phyloP scores from a whole-genome alignment of 2,797 vertebrate genomes.

The Discoglossus pictus region DNA sequence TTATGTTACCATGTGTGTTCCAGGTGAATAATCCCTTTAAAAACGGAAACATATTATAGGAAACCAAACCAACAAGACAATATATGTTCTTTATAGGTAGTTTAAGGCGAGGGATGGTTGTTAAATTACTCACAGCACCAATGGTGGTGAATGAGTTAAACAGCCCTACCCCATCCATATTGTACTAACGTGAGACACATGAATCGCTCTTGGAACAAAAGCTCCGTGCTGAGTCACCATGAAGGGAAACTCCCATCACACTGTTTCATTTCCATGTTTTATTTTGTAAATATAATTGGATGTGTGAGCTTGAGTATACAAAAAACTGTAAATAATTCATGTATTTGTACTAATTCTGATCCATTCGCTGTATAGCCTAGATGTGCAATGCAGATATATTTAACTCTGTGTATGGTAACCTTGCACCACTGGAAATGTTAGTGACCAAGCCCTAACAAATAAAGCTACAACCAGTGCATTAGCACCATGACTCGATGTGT shows the following conservation, averaged over 20 bases:
- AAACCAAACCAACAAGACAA: too few species aligned
- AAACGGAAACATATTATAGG: too few species aligned
- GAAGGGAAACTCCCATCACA: slow-evolving; percentile 85
- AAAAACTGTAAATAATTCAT: slow-evolving; percentile 99
- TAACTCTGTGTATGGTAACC: slow-evolving; percentile 96
- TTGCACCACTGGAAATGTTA: slow-evolving; percentile 94
- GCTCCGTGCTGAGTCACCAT: slow-evolving; percentile 71
- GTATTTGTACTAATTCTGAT: slow-evolving; percentile 99
- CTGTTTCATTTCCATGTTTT: slow-evolving; percentile 93
- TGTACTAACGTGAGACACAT: slow-evolving; percentile 44
- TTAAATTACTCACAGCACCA: too few species aligned
- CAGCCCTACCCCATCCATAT: not conserved
- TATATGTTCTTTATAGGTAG: too few species aligned
- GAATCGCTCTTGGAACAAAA: slow-evolving; percentile 72
- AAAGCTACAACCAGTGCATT: slow-evolving; percentile 93
- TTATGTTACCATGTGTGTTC: too few species aligned
- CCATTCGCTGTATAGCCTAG: slow-evolving; percentile 99
- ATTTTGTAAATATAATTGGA: slow-evolving; percentile 98
- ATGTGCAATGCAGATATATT: slow-evolving; percentile 95
- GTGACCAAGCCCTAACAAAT: slow-evolving; percentile 96
- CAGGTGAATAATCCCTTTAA: not conserved
- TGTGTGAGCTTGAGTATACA: slow-evolving; percentile 96
- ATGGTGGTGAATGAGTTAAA: not conserved
- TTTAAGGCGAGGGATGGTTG: too few species aligned
- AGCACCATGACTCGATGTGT: slow-evolving; percentile 51